Percentiles rank a stretch among this genome's conserved stretches.
phyloP scores from a whole-genome alignment of 2,797 vertebrate genomes.

The Bufotes viridis region DNA sequence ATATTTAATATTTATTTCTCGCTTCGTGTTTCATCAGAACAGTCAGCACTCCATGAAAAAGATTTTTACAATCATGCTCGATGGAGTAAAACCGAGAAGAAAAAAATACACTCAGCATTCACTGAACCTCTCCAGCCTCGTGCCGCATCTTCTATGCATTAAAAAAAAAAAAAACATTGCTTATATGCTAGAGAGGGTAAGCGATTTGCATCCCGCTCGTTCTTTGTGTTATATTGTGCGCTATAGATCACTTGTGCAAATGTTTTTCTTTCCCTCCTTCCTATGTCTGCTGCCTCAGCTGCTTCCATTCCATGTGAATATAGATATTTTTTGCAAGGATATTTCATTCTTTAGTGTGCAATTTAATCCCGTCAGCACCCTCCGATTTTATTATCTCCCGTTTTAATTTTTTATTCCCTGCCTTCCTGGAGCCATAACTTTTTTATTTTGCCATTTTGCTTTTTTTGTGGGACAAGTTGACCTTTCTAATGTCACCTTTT shows the following conservation, averaged over 20 bases:
- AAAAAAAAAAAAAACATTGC: slow-evolving; percentile 13
- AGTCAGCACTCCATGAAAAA: slow-evolving; percentile 18
- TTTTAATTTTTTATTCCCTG: too few relatives aligned
- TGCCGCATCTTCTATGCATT: slow-evolving; percentile 25
- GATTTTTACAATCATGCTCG: slow-evolving; percentile 21
- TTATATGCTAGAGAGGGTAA: slow-evolving; percentile 4
- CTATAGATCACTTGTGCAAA: slow-evolving; percentile 28
- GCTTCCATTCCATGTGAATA: not conserved
- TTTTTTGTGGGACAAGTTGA: too few relatives aligned
- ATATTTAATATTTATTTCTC: slow-evolving; percentile 16
- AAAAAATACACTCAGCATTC: slow-evolving; percentile 29
- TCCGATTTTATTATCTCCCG: too few relatives aligned
- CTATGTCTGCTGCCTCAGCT: slow-evolving; percentile 27
- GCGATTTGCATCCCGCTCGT: slow-evolving; percentile 30
- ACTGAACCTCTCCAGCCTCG: not conserved
- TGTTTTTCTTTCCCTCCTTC: not conserved
- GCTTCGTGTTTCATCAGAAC: not conserved
- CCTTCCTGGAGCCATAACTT: too few relatives aligned
- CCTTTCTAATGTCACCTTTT: too few relatives aligned
- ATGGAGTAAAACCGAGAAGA: slow-evolving; percentile 9
- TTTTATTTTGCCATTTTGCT: too few relatives aligned
- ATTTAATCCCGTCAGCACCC: not conserved
- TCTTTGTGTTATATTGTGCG: slow-evolving; percentile 2
- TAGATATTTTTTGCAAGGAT: not conserved
- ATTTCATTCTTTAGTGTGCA: not conserved